phyloP scores from a whole-genome alignment of 2,113 vertebrate species.

The Lepus timidus region DNA sequence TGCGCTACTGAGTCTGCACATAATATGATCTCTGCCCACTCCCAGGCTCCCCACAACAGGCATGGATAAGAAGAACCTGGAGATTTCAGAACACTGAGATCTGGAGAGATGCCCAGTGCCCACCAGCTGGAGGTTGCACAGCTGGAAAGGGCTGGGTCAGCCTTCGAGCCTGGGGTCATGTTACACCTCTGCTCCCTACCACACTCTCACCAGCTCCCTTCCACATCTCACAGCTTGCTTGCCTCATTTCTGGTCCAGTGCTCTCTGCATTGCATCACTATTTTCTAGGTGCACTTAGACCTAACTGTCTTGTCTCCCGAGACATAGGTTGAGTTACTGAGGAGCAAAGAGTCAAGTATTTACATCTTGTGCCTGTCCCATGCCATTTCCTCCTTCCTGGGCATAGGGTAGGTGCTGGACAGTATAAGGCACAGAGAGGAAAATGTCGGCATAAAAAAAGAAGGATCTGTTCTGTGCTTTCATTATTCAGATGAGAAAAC shows the following conservation, averaged over 20 bases:
- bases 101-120: not conserved
- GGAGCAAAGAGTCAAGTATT: not conserved
- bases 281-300: not conserved
- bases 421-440: slow-evolving; percentile 19
- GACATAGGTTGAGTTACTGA: not conserved
- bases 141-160: not conserved
- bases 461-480: slow-evolving; percentile 55
- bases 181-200: not conserved
- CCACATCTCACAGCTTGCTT: fast-evolving
- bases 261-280: fast-evolving
- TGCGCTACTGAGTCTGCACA: not conserved
- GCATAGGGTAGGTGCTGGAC: slow-evolving; percentile 23
- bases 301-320: not conserved
- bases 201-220: not conserved
- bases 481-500: slow-evolving; percentile 43
- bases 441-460: slow-evolving; percentile 54
- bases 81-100: not conserved
- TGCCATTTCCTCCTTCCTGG: slow-evolving; percentile 24
- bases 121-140: not conserved
- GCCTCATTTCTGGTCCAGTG: not conserved
- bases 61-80: not conserved
- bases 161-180: too few species aligned
- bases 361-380: not conserved
- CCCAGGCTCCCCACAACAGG: not conserved
- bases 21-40: not conserved